Evolutionary conservation across 1,140 invertebrate genomes (phyloP), one percentile per base, ranked within the genome.

Genomic region (Brachionus plicatilis): DNA sequence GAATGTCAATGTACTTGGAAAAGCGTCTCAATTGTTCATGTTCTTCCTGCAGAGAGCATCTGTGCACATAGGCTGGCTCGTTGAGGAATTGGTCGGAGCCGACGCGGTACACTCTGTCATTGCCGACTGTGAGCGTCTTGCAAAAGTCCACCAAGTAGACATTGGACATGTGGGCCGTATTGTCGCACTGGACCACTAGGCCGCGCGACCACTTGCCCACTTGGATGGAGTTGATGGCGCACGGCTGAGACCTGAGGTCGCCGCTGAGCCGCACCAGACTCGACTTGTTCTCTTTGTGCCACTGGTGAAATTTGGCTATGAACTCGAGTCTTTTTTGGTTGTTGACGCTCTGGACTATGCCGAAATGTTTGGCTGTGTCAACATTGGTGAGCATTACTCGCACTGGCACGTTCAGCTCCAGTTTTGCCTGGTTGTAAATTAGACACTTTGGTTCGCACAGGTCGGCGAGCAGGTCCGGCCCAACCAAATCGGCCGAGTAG

Each of bases 151-250:
- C 24, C 53, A 82, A 47, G 9, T 82, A 82, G 3, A 82, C 53
- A n/a, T 82, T 82, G 0, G 41, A 65, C 65, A 82, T 60, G 17
- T 68, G 17, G n/a, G 79, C 79, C 9, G n/a, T 65, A 24, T 27
- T 7, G 33, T 82, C 37, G n/a, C 41, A 68, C 20, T 68, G 33
- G 3, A 82, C 79, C 1, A 82, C 43, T n/a, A 82, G 29, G n/a
- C 79, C 79, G n/a, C 79, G 50, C 14, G 50, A 60, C 79, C 79
- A 82, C 66, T 82, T 82, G 29, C 53, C 79, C n/a, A 68, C 37
- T 65, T 82, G 79, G 20, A 82, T 37, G 7, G 79, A 82, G 33
- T 41, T 60, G 53, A 68, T 24, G 17, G 79, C 79, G 27, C 79
- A 82, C 45, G 79, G 37, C 65, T 82, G 37, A 5, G 27, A 53